Conservation (phyloP, 2,113 vertebrate genomes). For the Leucosticte australis region DNA sequence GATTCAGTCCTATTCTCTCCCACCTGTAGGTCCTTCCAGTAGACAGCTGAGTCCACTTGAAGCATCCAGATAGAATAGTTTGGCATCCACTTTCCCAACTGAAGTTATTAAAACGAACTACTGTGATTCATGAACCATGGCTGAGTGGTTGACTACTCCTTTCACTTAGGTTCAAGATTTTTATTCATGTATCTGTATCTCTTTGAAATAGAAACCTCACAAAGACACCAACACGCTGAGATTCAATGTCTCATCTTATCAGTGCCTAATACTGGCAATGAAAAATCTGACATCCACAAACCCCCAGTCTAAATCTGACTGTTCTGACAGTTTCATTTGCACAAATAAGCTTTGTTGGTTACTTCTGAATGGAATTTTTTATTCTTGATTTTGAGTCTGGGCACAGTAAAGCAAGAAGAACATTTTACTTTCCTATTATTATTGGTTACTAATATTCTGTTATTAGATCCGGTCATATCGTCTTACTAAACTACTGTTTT, state of each 20-base stretch:
- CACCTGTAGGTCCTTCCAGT: slow-evolving; percentile 6
- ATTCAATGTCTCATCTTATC: slow-evolving; percentile 10
- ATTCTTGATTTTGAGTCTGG: background rate
- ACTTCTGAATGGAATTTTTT: background rate
- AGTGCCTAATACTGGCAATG: background rate
- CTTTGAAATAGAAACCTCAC: slow-evolving; percentile 56
- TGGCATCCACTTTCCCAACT: slow-evolving; percentile 5
- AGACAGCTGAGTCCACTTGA: slow-evolving; percentile 11
- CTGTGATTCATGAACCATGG: slow-evolving; percentile 64
- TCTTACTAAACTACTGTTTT: background rate
- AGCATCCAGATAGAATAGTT: background rate
- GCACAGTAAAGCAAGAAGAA: background rate
- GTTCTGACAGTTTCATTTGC: slow-evolving; percentile 36
- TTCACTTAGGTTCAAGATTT: slow-evolving; percentile 47
- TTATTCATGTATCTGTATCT: slow-evolving; percentile 38
- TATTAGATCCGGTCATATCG: background rate
- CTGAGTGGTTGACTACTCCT: slow-evolving; percentile 35
- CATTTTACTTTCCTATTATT: background rate
- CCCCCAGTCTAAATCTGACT: background rate
- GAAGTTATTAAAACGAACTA: slow-evolving; percentile 16
- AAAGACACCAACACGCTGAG: slow-evolving; percentile 48
- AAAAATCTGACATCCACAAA: slow-evolving; percentile 44
- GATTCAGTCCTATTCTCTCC: slow-evolving; percentile 6
- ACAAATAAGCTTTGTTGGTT: background rate
- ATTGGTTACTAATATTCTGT: background rate